Evolutionary conservation across 2,888 invertebrate species (phyloP), one percentile per base, ranked within the genome.

Genomic region (Hymenopus coronatus): DNA sequence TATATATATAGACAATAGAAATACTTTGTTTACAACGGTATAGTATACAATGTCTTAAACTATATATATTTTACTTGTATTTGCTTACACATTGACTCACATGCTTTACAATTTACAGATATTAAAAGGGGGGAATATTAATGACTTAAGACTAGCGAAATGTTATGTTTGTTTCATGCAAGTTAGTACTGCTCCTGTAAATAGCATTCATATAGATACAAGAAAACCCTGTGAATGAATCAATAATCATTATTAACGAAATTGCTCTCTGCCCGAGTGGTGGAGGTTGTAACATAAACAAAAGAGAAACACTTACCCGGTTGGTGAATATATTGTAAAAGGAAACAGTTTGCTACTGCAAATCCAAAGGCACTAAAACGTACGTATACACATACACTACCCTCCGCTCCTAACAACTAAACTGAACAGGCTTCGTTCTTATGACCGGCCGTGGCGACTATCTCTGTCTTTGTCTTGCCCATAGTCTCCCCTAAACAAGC

Each of bases 361-460:
- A 87, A 28, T 87, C 82, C 82, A 87, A 87, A 30, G 40, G 7
- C 25, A 25, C 30, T 84, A 84, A 20, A 6, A 14, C 30, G 27
- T 70, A 28, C 33, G 46, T 86, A 12, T 33, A 82, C 82, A 54
- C 54, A 54, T 12, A 12, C 40, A 40, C 87, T 82, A 82, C 87
- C 87, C 87, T 33, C 40, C 40, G 40, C 40, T 40, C 12, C 40
- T 6, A 54, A 70, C 54, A 70, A 70, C 87, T 87, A 82, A 86
- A 87, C 87, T 82, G 54, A 70, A 70, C 54, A 20, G 87, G 87
- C 87, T 87, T 87, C 87, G 40, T 82, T 87, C 87, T 70, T 87
- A 82, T 82, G 87, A 27, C 87, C 87, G 54, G 6, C 54, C 54
- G 54, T 70, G 15, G 54, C 54, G 20, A 70, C 86, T 86, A n/a